Evolutionary conservation across 2,797 vertebrate species (phyloP).

Genomic region (Clarias laeviceps): DNA sequence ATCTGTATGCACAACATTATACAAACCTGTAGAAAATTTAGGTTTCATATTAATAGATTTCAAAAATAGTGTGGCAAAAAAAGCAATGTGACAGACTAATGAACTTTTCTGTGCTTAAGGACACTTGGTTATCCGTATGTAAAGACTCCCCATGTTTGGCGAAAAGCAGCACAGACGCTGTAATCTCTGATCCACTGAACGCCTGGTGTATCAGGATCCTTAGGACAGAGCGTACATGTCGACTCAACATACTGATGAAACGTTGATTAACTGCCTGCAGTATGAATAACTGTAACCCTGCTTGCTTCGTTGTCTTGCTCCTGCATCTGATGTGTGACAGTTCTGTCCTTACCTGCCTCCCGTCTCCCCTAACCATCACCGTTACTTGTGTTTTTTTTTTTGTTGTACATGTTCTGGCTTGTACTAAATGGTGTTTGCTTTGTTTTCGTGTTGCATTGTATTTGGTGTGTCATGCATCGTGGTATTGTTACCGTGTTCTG

Average conservation of each 20-base stretch:
- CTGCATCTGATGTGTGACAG: conserved; percentile 56
- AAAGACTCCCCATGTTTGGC: conserved; percentile 17
- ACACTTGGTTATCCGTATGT: conserved; percentile 40
- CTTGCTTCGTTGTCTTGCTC: conserved; percentile 54
- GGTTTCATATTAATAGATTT: not conserved
- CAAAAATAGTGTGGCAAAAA: not conserved
- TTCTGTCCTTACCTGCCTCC: conserved; percentile 22
- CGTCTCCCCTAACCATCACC: conserved; percentile 61
- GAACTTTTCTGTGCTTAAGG: conserved; percentile 21
- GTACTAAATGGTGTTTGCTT: conserved; percentile 45
- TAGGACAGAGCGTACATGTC: not conserved
- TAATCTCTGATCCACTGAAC: not conserved
- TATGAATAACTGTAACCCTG: conserved; percentile 67
- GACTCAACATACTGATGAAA: conserved; percentile 14
- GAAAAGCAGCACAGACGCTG: not conserved
- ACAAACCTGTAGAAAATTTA: too few species aligned
- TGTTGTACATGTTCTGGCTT: conserved; percentile 55
- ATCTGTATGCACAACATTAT: not conserved
- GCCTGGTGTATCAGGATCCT: conserved; percentile 18
- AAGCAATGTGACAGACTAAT: not conserved
- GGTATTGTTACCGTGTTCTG: conserved; percentile 36
- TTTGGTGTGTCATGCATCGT: conserved; percentile 44
- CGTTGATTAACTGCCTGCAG: conserved; percentile 54
- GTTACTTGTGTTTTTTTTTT: conserved; percentile 53
- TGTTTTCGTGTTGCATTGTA: conserved; percentile 38